Evolutionary conservation across 2,113 vertebrate species (phyloP).

Genomic region (Callospermophilus lateralis): DNA sequence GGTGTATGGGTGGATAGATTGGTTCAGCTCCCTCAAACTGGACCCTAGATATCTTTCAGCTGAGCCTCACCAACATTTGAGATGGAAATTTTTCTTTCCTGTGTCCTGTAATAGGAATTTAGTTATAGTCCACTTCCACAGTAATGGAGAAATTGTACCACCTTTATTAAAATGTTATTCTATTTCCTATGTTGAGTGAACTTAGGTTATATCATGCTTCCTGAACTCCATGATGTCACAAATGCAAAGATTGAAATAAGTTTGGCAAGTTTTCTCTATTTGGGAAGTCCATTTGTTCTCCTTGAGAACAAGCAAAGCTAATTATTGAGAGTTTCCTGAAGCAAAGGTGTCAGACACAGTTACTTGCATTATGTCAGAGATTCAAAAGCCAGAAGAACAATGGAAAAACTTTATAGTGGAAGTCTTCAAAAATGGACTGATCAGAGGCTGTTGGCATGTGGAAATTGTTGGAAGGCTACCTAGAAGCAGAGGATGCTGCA

Average conservation of each 20-base stretch:
- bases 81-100: background rate
- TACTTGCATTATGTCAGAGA: background rate
- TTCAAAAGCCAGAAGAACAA: background rate
- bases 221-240: background rate
- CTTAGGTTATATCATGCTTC: background rate
- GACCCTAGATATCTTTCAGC: background rate
- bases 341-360: background rate
- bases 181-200: background rate
- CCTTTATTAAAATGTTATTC: background rate
- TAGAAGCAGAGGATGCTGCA: background rate
- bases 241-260: background rate
- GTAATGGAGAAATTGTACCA: background rate
- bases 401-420: background rate
- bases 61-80: background rate
- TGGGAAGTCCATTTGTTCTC: background rate
- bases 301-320: background rate
- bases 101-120: background rate
- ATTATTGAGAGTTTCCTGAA: background rate
- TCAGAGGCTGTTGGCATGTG: accelerated
- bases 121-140: background rate
- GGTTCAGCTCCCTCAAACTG: background rate
- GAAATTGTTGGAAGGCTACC: background rate
- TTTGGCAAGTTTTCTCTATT: background rate
- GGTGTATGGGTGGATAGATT: background rate
- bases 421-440: background rate